These are phyloP conservation scores for Rhabdornis inornatus DNA, from an alignment of 2,113 vertebrate species.

Conservation along the genomic window DNA sequence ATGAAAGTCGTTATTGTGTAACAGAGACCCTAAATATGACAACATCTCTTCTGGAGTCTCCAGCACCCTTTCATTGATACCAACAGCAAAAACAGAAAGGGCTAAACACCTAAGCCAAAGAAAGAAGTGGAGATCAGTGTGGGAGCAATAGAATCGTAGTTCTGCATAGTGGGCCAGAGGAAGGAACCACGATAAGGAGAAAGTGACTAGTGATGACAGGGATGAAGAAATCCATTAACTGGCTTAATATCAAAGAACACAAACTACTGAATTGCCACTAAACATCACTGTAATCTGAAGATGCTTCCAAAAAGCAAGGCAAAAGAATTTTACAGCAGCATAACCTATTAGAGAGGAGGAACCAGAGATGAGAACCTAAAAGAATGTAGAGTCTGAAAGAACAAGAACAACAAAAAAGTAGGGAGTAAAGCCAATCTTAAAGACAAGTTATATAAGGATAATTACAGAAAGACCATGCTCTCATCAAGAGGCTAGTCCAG, in stretches of 20 bases:
- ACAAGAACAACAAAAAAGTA: background rate
- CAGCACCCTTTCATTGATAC: background rate
- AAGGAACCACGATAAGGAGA: background rate
- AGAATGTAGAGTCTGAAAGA: background rate
- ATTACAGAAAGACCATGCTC: background rate
- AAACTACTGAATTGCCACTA: background rate
- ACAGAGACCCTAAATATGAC: background rate
- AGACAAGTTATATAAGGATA: background rate
- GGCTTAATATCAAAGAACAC: background rate
- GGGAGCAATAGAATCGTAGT: background rate
- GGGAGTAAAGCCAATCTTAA: background rate
- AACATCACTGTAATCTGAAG: background rate
- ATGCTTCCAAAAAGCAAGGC: background rate
- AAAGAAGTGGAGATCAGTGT: background rate
- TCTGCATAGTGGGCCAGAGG: rapidly evolving
- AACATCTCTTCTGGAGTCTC: background rate
- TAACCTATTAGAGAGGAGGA: background rate
- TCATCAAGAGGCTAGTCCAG: background rate
- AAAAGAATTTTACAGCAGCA: background rate
- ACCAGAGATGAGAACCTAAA: background rate
- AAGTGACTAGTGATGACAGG: background rate
- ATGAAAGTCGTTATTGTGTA: background rate
- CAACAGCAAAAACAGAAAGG: background rate
- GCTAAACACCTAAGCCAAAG: background rate
- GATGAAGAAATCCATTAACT: background rate